A percentile compares a stretch with the other conserved stretches of the same genome.
These are phyloP conservation scores for Brachionus paranguensis DNA, from an alignment of 1,140 invertebrate species.

Conservation along the genomic window DNA sequence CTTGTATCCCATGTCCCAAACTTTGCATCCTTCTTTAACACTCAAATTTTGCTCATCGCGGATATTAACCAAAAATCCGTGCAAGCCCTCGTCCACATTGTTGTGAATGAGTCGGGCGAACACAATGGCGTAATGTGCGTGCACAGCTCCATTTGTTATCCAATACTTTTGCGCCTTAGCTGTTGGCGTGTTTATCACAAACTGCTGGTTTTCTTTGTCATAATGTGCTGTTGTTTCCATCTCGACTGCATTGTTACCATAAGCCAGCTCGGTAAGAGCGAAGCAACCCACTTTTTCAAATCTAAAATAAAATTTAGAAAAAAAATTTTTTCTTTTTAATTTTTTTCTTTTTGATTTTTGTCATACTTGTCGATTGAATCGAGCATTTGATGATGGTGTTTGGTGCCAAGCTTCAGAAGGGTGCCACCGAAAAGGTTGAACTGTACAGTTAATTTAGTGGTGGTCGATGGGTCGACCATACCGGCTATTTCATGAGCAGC, in stretches of 20 bases:
- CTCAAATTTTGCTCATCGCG: conserved; percentile 44
- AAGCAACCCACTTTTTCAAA: conserved; percentile 53
- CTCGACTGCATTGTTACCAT: conserved; percentile 53
- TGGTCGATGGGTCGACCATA: conserved; percentile 51
- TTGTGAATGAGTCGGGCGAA: conserved; percentile 48
- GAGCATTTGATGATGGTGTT: conserved; percentile 48
- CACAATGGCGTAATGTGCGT: conserved; percentile 51
- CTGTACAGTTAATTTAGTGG: conserved; percentile 55
- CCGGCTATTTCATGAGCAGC: conserved; percentile 51
- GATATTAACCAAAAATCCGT: conserved; percentile 49
- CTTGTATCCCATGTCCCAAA: conserved; percentile 54
- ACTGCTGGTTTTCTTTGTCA: conserved; percentile 46
- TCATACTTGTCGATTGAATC: conserved; percentile 41
- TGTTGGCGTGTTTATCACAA: conserved; percentile 49
- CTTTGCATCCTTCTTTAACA: conserved; percentile 45
- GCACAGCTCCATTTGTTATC: conserved; percentile 54
- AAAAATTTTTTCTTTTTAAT: not conserved
- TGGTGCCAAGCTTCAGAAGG: conserved; percentile 50
- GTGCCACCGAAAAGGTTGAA: conserved; percentile 54
- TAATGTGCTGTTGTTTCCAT: conserved; percentile 54
- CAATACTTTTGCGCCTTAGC: conserved; percentile 52
- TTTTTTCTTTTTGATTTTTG: not conserved
- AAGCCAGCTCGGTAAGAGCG: conserved; percentile 52
- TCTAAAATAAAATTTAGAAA: conserved; percentile 5
- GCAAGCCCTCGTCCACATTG: conserved; percentile 47